Evolutionary conservation across 2,797 vertebrate species (phyloP), one percentile per base, ranked within the genome.

Genomic region (Cryptoprocta ferox): DNA sequence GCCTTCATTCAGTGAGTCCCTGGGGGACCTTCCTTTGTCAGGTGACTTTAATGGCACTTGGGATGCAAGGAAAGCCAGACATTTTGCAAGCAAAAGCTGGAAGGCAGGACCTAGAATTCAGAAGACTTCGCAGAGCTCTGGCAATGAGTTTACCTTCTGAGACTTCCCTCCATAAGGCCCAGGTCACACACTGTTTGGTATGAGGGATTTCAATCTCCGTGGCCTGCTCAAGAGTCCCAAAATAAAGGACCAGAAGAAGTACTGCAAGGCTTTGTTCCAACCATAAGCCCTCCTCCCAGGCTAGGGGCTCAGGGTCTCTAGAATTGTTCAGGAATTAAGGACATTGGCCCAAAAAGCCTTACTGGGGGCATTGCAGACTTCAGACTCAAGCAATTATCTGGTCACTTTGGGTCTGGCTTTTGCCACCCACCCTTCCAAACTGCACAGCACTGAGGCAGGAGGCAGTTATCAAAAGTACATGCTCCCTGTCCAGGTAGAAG

Each of bases 61-160:
- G 68, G 35, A 12, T 53, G 10, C 6, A 48, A 35, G 71, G 5
- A 63, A 39, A 73, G 56, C 56, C 37, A 84, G 70, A 73, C 11
- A 15, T 16, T 9, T 61, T 13, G 39, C 68, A 42, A 68, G 28
- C n/a, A 39, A 90, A 84, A 83, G 39, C 30, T 3, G 0, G 16
- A 63, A 0, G 12, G 26, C 4, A 18, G 35, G 37, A 53, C 35
- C 28, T 4, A 6, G 50, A 39, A 53, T 65, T 32, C 76, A 21
- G n/a, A 78, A 83, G n/a, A 18, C 53, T 14, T 61, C 56, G 15
- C 1, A 6, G 19, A 73, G 32, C 24, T 30, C 32, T n/a, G 19
- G 12, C 16, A 4, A n/a, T 21, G 5, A 9, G 8, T 50, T 50
- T 6, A 32, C 5, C 39, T 42, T 35, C 5, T 0, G 13, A 19